Evolutionary conservation across 2,888 invertebrate genomes (phyloP), one percentile per base, ranked within the genome.

Genomic region (Brachycybe producta): DNA sequence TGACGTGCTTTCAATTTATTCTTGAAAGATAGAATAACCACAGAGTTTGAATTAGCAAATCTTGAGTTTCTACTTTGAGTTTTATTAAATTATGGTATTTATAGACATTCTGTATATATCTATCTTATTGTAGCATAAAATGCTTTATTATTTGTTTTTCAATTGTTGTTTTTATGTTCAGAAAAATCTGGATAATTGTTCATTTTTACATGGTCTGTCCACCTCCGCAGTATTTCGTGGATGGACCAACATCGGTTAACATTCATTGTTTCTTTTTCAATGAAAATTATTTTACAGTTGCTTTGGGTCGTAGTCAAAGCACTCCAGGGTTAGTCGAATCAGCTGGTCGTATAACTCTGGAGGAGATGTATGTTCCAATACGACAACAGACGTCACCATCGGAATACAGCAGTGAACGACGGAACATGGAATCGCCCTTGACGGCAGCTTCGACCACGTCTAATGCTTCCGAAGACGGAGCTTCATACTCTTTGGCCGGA

Each of bases 241-340:
- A n/a, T n/a, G n/a, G n/a, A 11, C 32, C 32, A 32, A 32, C 11
- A 30, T 11, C 8, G 32, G 32, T 11, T 30, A n/a, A n/a, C n/a
- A n/a, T 30, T 8, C n/a, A n/a, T 30, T 30, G n/a, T 8, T n/a
- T 30, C 32, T 30, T n/a, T 30, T n/a, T 30, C 32, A 11, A 8
- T 30, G 5, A 5, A 38, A 15, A 15, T 48, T 35, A 30, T 52
- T 62, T 69, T 71, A 58, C 73, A 88, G 90, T 86, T 72, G 87
- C 90, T 61, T 83, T 92, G 82, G 87, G 91, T 62, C 79, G 94
- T 64, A 90, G 92, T 69, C 87, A 87, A 66, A 94, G 94, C 61
- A 92, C 95, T 53, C 94, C 95, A 13, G 94, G 92, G 40, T 75
- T 94, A 61, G 84, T 95, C 61, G 94, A 95, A 71, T 88, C 91